phyloP scores from a whole-genome alignment of 2,113 vertebrate genomes.

The Poecile atricapillus region DNA sequence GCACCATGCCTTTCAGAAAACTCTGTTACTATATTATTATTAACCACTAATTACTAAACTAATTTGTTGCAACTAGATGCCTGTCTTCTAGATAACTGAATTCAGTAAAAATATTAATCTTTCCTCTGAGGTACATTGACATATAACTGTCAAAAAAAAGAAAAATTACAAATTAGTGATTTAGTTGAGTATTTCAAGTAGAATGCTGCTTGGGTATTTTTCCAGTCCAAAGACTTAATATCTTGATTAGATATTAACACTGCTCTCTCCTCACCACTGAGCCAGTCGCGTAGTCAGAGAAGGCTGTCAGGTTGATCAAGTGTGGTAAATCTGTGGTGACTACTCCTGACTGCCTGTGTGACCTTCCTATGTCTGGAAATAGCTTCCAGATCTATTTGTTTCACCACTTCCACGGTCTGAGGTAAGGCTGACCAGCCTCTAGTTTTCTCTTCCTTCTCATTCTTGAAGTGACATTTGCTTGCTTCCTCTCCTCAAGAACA shows the following conservation, averaged over 20 bases:
- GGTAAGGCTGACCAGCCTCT: neutral
- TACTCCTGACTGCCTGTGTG: neutral
- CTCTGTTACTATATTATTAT: neutral
- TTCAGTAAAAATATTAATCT: neutral
- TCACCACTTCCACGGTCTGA: neutral
- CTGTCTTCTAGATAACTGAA: neutral
- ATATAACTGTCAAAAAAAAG: neutral
- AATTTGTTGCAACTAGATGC: neutral
- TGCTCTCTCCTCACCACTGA: neutral
- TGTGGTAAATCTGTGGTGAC: neutral
- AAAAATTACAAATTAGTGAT: neutral
- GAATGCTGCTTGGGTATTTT: neutral
- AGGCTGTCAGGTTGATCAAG: neutral
- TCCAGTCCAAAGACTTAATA: neutral
- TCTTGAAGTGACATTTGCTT: neutral
- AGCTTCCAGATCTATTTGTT: neutral
- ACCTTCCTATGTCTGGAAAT: neutral
- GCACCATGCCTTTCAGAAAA: neutral
- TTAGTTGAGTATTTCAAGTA: neutral
- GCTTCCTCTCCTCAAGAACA: neutral
- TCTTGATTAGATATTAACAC: neutral
- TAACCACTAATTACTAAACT: neutral
- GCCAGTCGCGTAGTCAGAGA: neutral
- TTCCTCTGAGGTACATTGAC: neutral
- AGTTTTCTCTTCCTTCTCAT: neutral